These are phyloP conservation scores for Odontophorus gujanensis DNA, from an alignment of 2,113 vertebrate genomes.

Conservation along the genomic window DNA sequence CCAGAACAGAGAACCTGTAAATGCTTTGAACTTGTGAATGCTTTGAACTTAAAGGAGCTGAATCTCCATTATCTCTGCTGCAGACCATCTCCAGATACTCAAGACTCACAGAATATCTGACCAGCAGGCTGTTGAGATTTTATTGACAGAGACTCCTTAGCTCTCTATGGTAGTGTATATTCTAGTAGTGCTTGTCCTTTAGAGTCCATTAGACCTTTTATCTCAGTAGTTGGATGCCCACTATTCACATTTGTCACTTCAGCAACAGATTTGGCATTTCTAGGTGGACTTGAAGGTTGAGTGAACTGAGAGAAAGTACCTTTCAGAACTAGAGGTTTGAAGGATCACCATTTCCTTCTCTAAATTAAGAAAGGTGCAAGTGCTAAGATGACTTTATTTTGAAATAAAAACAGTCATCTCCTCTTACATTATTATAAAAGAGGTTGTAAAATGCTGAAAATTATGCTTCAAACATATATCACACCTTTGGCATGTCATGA, in stretches of 20 bases:
- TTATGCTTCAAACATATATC: background rate
- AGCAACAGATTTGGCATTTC: constrained; percentile 22
- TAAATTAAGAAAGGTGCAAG: constrained; percentile 4
- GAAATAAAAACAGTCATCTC: background rate
- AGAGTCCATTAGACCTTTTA: background rate
- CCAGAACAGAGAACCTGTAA: constrained; percentile 29
- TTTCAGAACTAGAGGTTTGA: background rate
- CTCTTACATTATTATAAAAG: background rate
- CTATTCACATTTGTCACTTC: constrained; percentile 31
- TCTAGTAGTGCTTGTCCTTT: background rate
- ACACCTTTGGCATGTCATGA: background rate
- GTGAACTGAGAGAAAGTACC: constrained; percentile 7
- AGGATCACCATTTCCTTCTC: background rate
- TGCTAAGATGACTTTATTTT: background rate
- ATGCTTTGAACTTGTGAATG: constrained; percentile 62
- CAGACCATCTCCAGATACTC: constrained; percentile 36
- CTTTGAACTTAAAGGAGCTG: constrained; percentile 63
- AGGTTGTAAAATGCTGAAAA: background rate
- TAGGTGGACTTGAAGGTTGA: constrained; percentile 43
- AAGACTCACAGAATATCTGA: constrained; percentile 46
- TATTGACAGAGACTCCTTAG: constrained; percentile 1
- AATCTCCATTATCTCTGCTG: constrained; percentile 53
- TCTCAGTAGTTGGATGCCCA: constrained; percentile 10
- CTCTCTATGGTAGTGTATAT: background rate
- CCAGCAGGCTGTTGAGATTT: constrained; percentile 33